Percentiles rank a stretch among this genome's conserved stretches.
phyloP scores from a whole-genome alignment of 2,113 vertebrate genomes.

The Sinocyclocheilus grahami region DNA sequence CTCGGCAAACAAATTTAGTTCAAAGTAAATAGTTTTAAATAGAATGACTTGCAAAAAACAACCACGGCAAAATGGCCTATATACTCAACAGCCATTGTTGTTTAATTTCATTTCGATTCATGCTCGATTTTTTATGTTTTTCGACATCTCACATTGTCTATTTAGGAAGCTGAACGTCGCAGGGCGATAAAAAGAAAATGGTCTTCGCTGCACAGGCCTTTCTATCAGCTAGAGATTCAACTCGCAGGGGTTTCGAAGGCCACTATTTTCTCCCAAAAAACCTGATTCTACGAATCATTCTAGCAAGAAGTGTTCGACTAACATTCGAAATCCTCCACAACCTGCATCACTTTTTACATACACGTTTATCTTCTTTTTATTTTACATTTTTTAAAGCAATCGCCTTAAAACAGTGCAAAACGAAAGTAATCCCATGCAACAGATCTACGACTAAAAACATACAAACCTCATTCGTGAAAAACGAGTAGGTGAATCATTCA shows the following conservation, averaged over 20 bases:
- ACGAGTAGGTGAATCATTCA: not conserved
- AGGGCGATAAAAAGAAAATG: conserved; percentile 38
- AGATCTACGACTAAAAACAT: conserved; percentile 66
- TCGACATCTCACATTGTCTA: conserved; percentile 31
- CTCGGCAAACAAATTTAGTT: conserved; percentile 66
- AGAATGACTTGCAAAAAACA: conserved; percentile 62
- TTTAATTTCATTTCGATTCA: conserved; percentile 31
- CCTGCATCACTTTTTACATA: conserved; percentile 50
- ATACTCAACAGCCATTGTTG: conserved; percentile 14
- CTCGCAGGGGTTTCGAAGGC: conserved; percentile 69
- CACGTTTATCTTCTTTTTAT: conserved; percentile 8
- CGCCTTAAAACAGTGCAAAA: conserved; percentile 78
- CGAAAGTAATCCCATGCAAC: conserved; percentile 74
- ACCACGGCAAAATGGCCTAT: conserved; percentile 52
- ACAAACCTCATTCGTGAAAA: not conserved
- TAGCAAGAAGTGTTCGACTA: conserved; percentile 26
- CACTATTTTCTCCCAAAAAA: conserved; percentile 63
- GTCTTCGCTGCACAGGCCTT: conserved; percentile 49
- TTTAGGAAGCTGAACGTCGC: conserved; percentile 50
- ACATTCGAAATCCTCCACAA: conserved; percentile 40
- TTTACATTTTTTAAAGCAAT: conserved; percentile 60
- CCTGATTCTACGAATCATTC: conserved; percentile 28
- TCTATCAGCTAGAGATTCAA: conserved; percentile 46
- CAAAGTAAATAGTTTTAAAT: conserved; percentile 60
- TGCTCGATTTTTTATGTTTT: conserved; percentile 45